Conservation (phyloP, 2,888 invertebrate species). For the Saturnia japonica region DNA sequence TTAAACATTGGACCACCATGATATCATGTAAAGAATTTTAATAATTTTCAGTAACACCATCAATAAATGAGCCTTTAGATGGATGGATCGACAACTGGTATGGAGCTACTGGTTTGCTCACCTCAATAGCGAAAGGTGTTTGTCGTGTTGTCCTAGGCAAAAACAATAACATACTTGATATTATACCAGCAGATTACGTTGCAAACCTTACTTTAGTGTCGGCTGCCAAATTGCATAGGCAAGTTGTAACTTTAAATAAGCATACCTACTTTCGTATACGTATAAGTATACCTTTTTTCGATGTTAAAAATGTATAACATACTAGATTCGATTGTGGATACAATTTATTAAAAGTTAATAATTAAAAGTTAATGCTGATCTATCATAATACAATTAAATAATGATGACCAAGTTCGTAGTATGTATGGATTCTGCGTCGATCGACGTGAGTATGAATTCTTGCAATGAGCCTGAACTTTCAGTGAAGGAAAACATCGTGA, state of each 20-base stretch:
- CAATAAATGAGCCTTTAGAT: constrained; percentile 33
- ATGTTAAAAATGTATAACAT: background rate
- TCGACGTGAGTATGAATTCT: no score
- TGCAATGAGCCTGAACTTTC: no score
- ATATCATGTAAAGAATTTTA: background rate
- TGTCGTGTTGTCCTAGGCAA: constrained; percentile 30
- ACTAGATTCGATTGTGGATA: background rate
- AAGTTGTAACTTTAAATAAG: background rate
- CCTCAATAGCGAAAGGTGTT: constrained; percentile 30
- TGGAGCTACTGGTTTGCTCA: constrained; percentile 32
- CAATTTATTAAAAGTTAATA: background rate
- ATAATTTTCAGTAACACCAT: constrained; percentile 33
- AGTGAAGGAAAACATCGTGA: no score
- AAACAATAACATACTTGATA: constrained; percentile 29
- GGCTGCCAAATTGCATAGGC: constrained; percentile 1
- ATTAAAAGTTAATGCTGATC: no score
- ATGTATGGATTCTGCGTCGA: no score
- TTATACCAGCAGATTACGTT: constrained; percentile 46
- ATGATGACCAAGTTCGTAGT: no score
- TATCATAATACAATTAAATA: background rate
- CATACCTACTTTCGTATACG: background rate
- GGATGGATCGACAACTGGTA: constrained; percentile 46
- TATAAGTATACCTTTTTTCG: background rate
- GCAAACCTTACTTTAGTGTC: constrained; percentile 30
- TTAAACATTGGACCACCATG: background rate